Evolutionary conservation across 2,797 vertebrate species (phyloP), one percentile per base, ranked within the genome.

Genomic region (Sciurus vulgaris): DNA sequence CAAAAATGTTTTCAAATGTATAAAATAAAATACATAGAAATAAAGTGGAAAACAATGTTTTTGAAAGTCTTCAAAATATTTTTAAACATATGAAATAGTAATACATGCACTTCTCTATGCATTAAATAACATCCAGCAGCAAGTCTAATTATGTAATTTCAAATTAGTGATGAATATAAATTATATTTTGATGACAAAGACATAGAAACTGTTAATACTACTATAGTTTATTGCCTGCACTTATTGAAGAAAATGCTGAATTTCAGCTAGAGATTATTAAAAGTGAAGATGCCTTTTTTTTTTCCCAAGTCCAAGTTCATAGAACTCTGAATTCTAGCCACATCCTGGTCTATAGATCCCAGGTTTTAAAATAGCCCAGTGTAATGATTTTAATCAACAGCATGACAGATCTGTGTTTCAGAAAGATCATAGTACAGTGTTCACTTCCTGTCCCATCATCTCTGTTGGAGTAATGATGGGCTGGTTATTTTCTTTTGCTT

Each of bases 81-180:
- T 22, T 51, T 22, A 44, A 74, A n/a, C 59, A 12, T 61, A 17
- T 76, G 41, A 44, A 54, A 0, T 82, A 65, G 15, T 86, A 92
- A 61, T 41, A 54, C 44, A 63, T 82, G n/a, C 49, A 7, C 54
- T 92, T 89, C 69, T 70, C n/a, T n/a, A n/a, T n/a, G n/a, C n/a
- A n/a, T n/a, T n/a, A n/a, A n/a, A n/a, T n/a, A n/a, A n/a, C n/a
- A n/a, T n/a, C n/a, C n/a, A n/a, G n/a, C n/a, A n/a, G n/a, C 65
- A 86, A 24, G 13, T 70, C 54, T 94, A 88, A 85, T 96, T 97
- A 56, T 92, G 14, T 94, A 93, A 95, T 93, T 95, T 91, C 74
- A 91, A 95, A 91, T 26, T 54, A 83, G 2, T 89, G 70, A 82
- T 81, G 30, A 93, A 8, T 93, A 49, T 93, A 83, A 92, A 49